These are phyloP conservation scores for Reticulitermes lucifugus DNA, from an alignment of 2,888 invertebrate genomes.

Conservation along the genomic window DNA sequence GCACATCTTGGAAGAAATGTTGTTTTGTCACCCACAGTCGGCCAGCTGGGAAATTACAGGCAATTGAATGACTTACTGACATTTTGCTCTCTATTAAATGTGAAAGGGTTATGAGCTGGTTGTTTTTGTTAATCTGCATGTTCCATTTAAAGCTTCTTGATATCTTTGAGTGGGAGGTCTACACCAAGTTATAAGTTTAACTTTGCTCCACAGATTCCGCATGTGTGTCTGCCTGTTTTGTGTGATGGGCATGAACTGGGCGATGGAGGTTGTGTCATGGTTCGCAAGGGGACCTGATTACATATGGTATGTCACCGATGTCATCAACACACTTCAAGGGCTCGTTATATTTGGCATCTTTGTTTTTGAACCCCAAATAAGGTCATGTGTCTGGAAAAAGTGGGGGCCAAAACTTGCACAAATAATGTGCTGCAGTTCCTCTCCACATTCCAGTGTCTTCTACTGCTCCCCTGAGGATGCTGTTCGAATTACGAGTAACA, in stretches of 20 bases:
- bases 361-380: constrained; percentile 44
- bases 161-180: too few species aligned
- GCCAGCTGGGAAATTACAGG: too few species aligned
- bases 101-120: too few species aligned
- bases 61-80: too few species aligned
- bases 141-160: too few species aligned
- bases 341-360: constrained; percentile 50
- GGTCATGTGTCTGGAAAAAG: constrained; percentile 9
- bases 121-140: too few species aligned
- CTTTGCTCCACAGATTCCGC: constrained; percentile 63
- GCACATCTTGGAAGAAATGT: too few species aligned
- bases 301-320: constrained; percentile 56
- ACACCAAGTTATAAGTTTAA: constrained; percentile 41
- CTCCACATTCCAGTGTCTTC: not conserved
- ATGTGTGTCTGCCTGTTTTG: constrained; percentile 72
- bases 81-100: too few species aligned
- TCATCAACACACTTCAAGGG: constrained; percentile 56
- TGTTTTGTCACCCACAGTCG: too few species aligned
- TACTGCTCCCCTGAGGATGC: constrained; percentile 8
- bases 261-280: constrained; percentile 77
- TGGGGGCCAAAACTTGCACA: constrained; percentile 37
- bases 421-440: constrained; percentile 5
- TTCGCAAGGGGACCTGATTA: constrained; percentile 64
- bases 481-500: too few species aligned
- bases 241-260: constrained; percentile 78